Evolutionary conservation across 2,888 invertebrate species (phyloP).

Genomic region (Pseudoips prasinana): DNA sequence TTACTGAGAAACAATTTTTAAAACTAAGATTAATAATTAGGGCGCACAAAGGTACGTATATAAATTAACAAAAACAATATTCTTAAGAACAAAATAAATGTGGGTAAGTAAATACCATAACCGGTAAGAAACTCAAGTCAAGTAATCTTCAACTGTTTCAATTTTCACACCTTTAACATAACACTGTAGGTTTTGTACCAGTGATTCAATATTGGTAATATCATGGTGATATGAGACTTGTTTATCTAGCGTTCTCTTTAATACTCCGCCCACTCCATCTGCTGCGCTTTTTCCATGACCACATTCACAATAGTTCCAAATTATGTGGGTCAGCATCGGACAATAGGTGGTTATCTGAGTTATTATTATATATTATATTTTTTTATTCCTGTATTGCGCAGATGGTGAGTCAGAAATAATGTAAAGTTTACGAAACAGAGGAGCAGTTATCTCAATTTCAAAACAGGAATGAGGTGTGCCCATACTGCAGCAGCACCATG

Average conservation of each 20-base stretch:
- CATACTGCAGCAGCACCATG: constrained; percentile 21
- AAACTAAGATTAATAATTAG: too few species aligned
- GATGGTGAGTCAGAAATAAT: constrained; percentile 16
- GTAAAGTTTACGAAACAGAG: constrained; percentile 12
- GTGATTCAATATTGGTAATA: constrained; percentile 6
- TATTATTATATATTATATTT: constrained; percentile 16
- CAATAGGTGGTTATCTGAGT: constrained; percentile 5
- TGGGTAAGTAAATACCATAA: too few species aligned
- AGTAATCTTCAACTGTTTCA: constrained; percentile 8
- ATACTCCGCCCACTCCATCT: constrained; percentile 45
- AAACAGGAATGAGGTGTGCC: constrained; percentile 19
- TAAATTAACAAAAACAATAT: too few species aligned
- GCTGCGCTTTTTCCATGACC: constrained; percentile 42
- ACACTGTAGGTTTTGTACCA: constrained; percentile 13
- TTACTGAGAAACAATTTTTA: too few species aligned
- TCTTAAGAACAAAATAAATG: too few species aligned
- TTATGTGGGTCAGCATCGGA: constrained; percentile 14
- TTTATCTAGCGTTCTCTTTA: constrained; percentile 42
- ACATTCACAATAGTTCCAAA: constrained; percentile 44
- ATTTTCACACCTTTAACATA: constrained; percentile 8
- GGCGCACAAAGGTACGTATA: too few species aligned
- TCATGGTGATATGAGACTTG: constrained; percentile 25
- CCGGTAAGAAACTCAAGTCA: too few species aligned
- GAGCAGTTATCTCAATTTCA: constrained; percentile 13
- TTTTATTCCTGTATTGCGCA: constrained; percentile 25